phyloP scores from a whole-genome alignment of 1,140 invertebrate species.

The Hesperophylax magnus region DNA sequence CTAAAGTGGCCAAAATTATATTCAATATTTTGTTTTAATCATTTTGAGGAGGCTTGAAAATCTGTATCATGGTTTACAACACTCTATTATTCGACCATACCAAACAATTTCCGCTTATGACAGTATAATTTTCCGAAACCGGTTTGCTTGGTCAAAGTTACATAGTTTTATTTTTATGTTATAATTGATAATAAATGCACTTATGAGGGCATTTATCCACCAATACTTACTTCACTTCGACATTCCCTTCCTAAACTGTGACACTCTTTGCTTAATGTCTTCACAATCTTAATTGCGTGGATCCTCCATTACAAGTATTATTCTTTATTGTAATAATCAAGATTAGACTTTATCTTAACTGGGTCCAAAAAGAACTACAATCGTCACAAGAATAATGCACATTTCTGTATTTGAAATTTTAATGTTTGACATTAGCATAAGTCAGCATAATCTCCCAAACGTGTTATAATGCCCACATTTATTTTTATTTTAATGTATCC shows the following conservation, averaged over 20 bases:
- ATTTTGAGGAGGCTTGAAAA: too few species aligned
- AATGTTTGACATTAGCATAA: constrained; percentile 26
- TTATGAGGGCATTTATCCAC: too few species aligned
- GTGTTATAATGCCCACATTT: constrained; percentile 42
- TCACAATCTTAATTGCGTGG: constrained; percentile 48
- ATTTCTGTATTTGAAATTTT: constrained; percentile 30
- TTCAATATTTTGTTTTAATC: too few species aligned
- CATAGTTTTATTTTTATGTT: too few species aligned
- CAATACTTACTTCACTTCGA: too few species aligned
- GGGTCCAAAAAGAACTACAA: constrained; percentile 8
- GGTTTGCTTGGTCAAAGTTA: too few species aligned
- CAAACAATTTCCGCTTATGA: too few species aligned
- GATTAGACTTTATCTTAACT: constrained; percentile 19
- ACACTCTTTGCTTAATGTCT: constrained; percentile 40
- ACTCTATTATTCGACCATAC: too few species aligned
- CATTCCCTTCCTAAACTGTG: not conserved
- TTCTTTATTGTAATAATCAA: constrained; percentile 38
- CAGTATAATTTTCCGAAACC: too few species aligned
- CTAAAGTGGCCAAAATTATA: too few species aligned
- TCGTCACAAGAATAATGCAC: constrained; percentile 30
- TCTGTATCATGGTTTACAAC: too few species aligned
- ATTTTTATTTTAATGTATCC: constrained; percentile 45
- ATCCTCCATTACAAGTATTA: constrained; percentile 25
- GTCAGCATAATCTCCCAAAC: constrained; percentile 29
- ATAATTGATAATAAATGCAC: too few species aligned